Conservation (phyloP, 2,113 vertebrate species). For the Engraulis encrasicolus region DNA sequence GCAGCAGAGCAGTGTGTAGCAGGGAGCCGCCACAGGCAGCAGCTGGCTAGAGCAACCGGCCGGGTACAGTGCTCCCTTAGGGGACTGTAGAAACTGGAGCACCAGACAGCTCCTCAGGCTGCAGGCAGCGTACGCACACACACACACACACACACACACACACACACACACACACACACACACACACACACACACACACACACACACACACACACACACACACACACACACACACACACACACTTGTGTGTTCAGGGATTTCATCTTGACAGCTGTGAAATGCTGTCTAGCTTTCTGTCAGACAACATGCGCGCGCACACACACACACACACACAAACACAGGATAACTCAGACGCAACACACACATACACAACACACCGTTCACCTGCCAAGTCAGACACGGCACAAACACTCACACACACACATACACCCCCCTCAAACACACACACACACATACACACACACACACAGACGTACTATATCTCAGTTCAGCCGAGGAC, state of each 20-base stretch:
- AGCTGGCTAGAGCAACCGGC: no score
- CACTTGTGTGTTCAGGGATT: background rate
- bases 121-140: no score
- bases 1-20: no score
- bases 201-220: no score
- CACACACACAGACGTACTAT: background rate
- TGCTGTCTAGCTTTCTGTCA: background rate
- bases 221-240: no score
- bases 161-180: no score
- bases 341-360: background rate
- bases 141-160: no score
- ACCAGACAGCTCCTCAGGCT: background rate
- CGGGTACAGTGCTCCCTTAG: background rate
- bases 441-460: no score
- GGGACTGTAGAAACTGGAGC: background rate
- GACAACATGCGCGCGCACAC: background rate
- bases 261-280: background rate
- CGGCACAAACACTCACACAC: background rate
- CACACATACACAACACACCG: background rate
- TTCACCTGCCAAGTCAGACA: background rate
- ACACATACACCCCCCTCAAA: background rate
- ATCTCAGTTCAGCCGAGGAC: constrained; percentile 11
- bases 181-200: no score
- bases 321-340: constrained; percentile 6
- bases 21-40: no score